Percentiles rank a stretch among this genome's conserved stretches.
phyloP scores from a whole-genome alignment of 2,888 invertebrate genomes.

The Ichneumoninae sp. region DNA sequence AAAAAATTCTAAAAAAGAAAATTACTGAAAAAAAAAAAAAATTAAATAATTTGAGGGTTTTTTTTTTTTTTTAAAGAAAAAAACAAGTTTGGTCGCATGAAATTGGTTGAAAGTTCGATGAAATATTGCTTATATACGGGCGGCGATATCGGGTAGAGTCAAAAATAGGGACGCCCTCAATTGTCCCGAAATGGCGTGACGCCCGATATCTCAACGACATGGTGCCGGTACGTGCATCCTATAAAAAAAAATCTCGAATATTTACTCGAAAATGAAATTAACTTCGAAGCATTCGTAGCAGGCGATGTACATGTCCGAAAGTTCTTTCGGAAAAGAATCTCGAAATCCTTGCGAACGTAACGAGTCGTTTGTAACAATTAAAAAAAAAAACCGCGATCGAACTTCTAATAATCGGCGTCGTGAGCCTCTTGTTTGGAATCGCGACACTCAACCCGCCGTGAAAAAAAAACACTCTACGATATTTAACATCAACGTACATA shows the following conservation, averaged over 20 bases:
- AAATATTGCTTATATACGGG: neutral
- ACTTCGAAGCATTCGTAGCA: neutral
- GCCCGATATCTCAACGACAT: slow-evolving; percentile 51
- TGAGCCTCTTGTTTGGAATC: slow-evolving; percentile 21
- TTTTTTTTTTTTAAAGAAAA: too few species aligned
- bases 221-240: slow-evolving; percentile 50
- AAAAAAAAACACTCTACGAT: neutral
- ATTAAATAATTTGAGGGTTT: too few species aligned
- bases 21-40: too few species aligned
- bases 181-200: slow-evolving; percentile 62
- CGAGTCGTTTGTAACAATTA: neutral
- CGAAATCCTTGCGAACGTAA: neutral
- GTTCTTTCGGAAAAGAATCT: neutral
- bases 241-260: slow-evolving; percentile 22
- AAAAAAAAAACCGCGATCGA: slow-evolving; percentile 17
- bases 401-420: slow-evolving; percentile 31
- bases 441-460: neutral
- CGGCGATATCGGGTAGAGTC: slow-evolving; percentile 19
- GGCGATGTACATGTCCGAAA: neutral
- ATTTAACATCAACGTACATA: slow-evolving; percentile 7
- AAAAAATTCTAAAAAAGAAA: too few species aligned
- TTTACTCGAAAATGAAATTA: neutral
- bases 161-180: slow-evolving; percentile 59
- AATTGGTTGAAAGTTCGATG: neutral
- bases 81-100: neutral